Conservation (phyloP, 2,113 vertebrate species). For the Terrapene triunguis region DNA sequence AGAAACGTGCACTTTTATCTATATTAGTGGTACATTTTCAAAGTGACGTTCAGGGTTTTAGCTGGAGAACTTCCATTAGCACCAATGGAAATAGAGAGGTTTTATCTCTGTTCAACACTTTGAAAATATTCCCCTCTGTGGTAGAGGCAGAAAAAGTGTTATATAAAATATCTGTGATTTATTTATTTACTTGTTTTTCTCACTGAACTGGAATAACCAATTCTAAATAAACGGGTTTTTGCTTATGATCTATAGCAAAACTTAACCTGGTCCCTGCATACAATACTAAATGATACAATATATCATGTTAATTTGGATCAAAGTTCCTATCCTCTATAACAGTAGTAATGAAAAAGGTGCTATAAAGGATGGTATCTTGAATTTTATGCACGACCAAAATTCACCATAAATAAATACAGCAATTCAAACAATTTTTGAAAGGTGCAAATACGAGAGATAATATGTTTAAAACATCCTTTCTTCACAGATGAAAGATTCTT, state of each 20-base stretch:
- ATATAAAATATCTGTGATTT: background rate
- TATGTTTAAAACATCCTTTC: conserved; percentile 55
- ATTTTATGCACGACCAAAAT: background rate
- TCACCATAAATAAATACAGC: background rate
- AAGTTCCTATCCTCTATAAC: background rate
- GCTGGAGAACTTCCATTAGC: conserved; percentile 34
- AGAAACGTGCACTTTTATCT: background rate
- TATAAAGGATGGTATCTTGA: background rate
- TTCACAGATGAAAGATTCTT: conserved; percentile 57
- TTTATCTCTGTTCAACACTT: background rate
- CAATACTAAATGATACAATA: background rate
- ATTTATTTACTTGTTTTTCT: background rate
- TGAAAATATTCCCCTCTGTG: conserved; percentile 26
- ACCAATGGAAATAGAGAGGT: background rate
- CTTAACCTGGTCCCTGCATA: background rate
- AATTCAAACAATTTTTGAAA: conserved; percentile 4
- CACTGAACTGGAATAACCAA: background rate
- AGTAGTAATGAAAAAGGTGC: background rate
- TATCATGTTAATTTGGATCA: background rate
- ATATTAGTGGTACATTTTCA: background rate
- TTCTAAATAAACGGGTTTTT: conserved; percentile 46
- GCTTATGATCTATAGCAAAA: background rate
- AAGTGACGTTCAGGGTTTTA: conserved; percentile 10
- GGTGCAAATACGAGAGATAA: conserved; percentile 25
- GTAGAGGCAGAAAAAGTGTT: background rate